A percentile compares a stretch with the other conserved stretches of the same genome.
These are phyloP conservation scores for Mergus octosetaceus DNA, from an alignment of 2,797 vertebrate genomes.

Conservation along the genomic window DNA sequence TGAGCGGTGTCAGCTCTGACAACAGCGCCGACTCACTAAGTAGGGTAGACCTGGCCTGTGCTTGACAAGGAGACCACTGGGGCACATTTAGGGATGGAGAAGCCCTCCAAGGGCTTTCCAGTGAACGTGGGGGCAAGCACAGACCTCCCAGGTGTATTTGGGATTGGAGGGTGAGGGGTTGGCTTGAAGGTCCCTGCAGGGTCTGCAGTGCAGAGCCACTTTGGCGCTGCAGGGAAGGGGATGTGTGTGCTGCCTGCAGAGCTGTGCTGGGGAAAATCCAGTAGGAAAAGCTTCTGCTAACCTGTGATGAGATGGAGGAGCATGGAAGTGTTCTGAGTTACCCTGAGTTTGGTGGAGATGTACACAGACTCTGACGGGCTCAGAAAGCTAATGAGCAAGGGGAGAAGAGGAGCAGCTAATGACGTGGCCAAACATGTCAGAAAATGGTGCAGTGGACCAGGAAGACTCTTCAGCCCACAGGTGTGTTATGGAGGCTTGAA, in stretches of 20 bases:
- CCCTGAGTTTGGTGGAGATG: background rate
- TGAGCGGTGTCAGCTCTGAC: background rate
- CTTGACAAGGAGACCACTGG: background rate
- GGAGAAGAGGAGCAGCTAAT: background rate
- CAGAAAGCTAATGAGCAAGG: background rate
- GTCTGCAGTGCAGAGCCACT: background rate
- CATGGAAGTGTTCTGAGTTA: background rate
- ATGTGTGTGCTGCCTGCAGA: fast-evolving
- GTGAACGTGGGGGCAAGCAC: background rate
- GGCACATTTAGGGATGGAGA: background rate
- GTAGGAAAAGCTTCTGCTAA: background rate
- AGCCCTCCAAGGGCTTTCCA: background rate
- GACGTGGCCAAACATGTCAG: background rate
- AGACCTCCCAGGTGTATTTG: background rate
- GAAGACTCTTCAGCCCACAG: background rate
- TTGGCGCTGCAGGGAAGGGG: background rate
- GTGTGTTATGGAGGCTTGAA: background rate
- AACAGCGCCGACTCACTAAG: background rate
- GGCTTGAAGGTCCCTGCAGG: background rate
- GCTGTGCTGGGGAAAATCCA: background rate
- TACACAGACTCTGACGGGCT: fast-evolving
- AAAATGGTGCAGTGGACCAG: background rate
- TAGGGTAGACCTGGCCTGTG: background rate
- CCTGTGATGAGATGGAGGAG: background rate
- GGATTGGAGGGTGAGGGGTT: background rate